Conservation (phyloP, 2,888 invertebrate species). For the Camponotus fellah region DNA sequence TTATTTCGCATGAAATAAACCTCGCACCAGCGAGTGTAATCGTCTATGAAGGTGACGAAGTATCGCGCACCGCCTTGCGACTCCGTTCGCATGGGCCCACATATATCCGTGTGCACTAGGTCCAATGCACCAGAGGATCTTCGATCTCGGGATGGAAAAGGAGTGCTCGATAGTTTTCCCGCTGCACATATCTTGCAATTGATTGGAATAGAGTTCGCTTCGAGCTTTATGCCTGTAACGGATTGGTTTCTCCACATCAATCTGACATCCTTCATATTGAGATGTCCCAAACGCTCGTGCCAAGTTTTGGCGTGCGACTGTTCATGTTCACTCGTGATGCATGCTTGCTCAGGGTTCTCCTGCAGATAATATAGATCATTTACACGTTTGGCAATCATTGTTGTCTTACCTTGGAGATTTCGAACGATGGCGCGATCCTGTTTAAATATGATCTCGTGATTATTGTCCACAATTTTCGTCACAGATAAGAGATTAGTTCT, state of each 20-base stretch:
- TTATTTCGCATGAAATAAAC: too few relatives aligned
- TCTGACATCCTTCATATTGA: constrained; percentile 52
- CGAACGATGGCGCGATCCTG: neutral
- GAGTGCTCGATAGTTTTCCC: neutral
- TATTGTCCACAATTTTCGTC: neutral
- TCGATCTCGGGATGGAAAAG: neutral
- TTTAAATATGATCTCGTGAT: neutral
- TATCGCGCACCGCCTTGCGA: too few relatives aligned
- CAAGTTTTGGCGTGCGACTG: constrained; percentile 13
- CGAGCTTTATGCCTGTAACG: neutral
- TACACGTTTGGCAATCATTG: neutral
- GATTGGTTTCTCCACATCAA: constrained; percentile 37
- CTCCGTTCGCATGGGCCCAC: too few relatives aligned
- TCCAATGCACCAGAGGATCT: neutral
- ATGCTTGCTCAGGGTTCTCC: neutral
- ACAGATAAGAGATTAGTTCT: constrained; percentile 24
- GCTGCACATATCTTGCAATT: neutral
- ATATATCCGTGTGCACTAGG: too few relatives aligned
- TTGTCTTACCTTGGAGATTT: neutral
- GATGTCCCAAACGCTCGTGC: constrained; percentile 63
- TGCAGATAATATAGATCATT: neutral
- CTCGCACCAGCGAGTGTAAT: too few relatives aligned
- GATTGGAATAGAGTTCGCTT: neutral
- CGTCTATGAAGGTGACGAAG: too few relatives aligned
- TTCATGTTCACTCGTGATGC: neutral